Percentiles rank a stretch among this genome's conserved stretches.
These are phyloP conservation scores for Cataglyphis livida DNA, from an alignment of 2,888 invertebrate species.

Conservation along the genomic window DNA sequence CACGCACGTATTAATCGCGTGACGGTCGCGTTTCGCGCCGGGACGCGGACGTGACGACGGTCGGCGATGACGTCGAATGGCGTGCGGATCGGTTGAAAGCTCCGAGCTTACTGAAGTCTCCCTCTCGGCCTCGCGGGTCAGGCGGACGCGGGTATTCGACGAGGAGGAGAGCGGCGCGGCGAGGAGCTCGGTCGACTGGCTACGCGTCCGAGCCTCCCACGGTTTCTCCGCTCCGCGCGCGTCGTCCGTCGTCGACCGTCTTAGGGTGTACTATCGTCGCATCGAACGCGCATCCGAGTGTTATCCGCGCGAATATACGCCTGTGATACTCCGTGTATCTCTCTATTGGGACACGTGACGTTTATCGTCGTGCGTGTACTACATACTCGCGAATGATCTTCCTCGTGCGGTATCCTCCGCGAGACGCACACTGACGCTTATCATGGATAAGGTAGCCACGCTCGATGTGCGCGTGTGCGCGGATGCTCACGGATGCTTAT, in stretches of 20 bases:
- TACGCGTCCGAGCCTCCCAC: slow-evolving; percentile 63
- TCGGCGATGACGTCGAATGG: background rate
- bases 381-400: background rate
- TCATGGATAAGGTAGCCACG: slow-evolving; percentile 52
- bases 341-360: background rate
- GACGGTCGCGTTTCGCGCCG: slow-evolving; percentile 41
- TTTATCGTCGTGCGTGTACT: background rate
- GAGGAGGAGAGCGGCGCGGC: slow-evolving; percentile 69
- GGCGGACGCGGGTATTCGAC: slow-evolving; percentile 71
- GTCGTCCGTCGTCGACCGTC: slow-evolving; percentile 39
- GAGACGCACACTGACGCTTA: slow-evolving; percentile 25
- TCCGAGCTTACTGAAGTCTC: slow-evolving; percentile 83
- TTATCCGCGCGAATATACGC: slow-evolving; percentile 8
- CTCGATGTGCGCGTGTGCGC: slow-evolving; percentile 31
- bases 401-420: background rate
- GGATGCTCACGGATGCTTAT: slow-evolving; percentile 15
- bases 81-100: slow-evolving; percentile 80
- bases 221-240: slow-evolving; percentile 43
- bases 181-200: slow-evolving; percentile 72
- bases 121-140: slow-evolving; percentile 75
- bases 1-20: slow-evolving; percentile 41
- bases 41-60: background rate
- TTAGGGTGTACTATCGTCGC: slow-evolving; percentile 32
- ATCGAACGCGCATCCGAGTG: slow-evolving; percentile 23
- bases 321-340: background rate